Base-by-base conservation (phyloP, 2,888 invertebrate genomes). In the Parelbella ahira region DNA sequence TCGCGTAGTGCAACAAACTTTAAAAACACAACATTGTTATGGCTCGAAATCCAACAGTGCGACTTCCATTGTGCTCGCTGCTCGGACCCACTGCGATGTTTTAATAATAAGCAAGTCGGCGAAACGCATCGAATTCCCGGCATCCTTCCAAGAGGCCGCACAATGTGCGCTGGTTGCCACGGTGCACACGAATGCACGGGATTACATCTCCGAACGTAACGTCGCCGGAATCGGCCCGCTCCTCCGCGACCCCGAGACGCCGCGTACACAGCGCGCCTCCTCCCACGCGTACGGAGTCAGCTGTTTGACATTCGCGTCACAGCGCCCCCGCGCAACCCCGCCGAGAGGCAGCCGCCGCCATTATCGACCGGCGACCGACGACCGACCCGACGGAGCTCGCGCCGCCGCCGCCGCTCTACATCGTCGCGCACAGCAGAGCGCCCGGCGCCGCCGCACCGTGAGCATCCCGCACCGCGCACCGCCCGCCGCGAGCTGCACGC, bases 271-370 rank as follows among this genome's bases (percentile, higher is more conserved):
- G 41, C 46, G 48, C 48, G 47, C 49, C 49, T 44, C 63, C 67
- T 63, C 61, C 59, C 62, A 62, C 63, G 65, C 66, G 62, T 65
- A 66, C 63, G 62, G 68, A 72, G 75, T 81, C 82, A 81, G 81
- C 82, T 81, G 81, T 80, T 81, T 73, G 72, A 68, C 71, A 76
- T 72, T 76, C 69, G 69, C 57, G 51, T 49, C 56, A 51, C 58
- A 34, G 51, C 49, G 50, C n/a, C 52, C 55, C 41, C 51, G 37
- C 53, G 44, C 48, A 8, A 28, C 37, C 36, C 34, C 48, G 49
- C 50, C 34, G 48, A 50, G 47, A 46, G 37, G 7, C 43, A 25
- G 39, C 37, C 45, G 50, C 49, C 55, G 72, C 70, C 70, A 67
- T 62, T 68, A 78, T 79, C 74, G 80, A 78, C 47, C 28, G 13